Evolutionary conservation across 2,888 invertebrate genomes (phyloP), one percentile per base, ranked within the genome.

Genomic region (Diplolepis rosae): DNA sequence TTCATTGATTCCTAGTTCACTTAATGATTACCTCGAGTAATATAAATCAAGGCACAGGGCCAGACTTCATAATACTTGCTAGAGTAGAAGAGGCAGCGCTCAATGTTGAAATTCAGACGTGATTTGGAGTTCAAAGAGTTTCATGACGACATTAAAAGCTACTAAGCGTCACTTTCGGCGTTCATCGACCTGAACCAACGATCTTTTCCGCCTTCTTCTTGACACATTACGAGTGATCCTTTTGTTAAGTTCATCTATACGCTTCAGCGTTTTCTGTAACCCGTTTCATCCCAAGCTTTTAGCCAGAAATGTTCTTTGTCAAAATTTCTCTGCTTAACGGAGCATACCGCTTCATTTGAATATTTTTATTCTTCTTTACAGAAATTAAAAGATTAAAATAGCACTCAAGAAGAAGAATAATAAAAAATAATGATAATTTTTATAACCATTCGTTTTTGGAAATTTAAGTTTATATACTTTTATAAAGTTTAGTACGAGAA

Each of bases 1-100:
- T 70, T 72, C 81, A 76, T 80, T 78, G 82, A 79, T 78, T 74
- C 45, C 72, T 39, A 65, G 65, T 65, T 72, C 42, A 30, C 65
- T 15, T 71, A 73, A 79, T 74, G 77, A 82, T 76, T 71, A 56
- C 22, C 52, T 51, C 39, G 30, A 42, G 48, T 15, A 70, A 70
- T 75, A 73, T 82, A 73, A 77, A 78, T 81, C 80, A 73, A 52
- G 39, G n/a, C n/a, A n/a, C n/a, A n/a, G n/a, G n/a, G n/a, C n/a
- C n/a, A 24, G 45, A 65, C 48, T 56, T 70, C 30, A 51, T 45
- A 30, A 30, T n/a, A 9, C 50, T 70, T 69, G 45, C 32, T 54
- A 65, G 67, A 69, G 70, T 70, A 66, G n/a, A 70, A 66, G 67
- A 65, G 51, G 68, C 45, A 24, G 66, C 69, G 71, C 65, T 28